Conservation (phyloP, 2,888 invertebrate species). For the Dyspetes luteomarginatus region DNA sequence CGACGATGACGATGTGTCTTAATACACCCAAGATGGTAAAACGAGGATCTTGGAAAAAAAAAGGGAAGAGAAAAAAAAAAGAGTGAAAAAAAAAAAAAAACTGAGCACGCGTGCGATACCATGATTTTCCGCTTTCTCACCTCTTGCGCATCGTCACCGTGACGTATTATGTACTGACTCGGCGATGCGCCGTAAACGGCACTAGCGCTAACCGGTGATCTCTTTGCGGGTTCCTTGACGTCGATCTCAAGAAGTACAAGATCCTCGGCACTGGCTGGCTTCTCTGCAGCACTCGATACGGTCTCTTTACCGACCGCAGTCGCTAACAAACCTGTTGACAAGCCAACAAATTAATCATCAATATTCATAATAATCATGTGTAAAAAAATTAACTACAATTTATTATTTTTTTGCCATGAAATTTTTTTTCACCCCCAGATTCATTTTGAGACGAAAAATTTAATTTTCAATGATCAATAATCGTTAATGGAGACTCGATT, state of each 20-base stretch:
- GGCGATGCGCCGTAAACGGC: conserved; percentile 77
- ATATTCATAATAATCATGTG: conserved; percentile 3
- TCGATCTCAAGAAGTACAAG: conserved; percentile 80
- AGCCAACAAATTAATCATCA: conserved; percentile 27
- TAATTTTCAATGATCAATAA: no score
- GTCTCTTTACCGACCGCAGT: conserved; percentile 78
- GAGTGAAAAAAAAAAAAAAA: not conserved
- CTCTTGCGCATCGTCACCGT: conserved; percentile 80
- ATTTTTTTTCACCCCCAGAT: not conserved
- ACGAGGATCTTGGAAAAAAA: not conserved
- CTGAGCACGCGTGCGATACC: conserved; percentile 22
- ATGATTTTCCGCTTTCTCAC: conserved; percentile 70
- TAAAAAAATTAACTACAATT: not conserved
- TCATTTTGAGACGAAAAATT: no score
- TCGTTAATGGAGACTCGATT: no score
- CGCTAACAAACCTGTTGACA: conserved; percentile 77
- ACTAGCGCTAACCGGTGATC: conserved; percentile 77
- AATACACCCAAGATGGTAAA: not conserved
- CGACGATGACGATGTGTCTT: not conserved
- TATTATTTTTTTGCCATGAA: not conserved
- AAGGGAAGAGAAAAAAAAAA: not conserved
- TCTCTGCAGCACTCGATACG: conserved; percentile 69
- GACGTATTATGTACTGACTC: conserved; percentile 79
- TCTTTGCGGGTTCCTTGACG: conserved; percentile 80
- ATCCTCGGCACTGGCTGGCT: conserved; percentile 75